Evolutionary conservation across 2,888 invertebrate genomes (phyloP), one percentile per base, ranked within the genome.

Genomic region (Tenthredo notha): DNA sequence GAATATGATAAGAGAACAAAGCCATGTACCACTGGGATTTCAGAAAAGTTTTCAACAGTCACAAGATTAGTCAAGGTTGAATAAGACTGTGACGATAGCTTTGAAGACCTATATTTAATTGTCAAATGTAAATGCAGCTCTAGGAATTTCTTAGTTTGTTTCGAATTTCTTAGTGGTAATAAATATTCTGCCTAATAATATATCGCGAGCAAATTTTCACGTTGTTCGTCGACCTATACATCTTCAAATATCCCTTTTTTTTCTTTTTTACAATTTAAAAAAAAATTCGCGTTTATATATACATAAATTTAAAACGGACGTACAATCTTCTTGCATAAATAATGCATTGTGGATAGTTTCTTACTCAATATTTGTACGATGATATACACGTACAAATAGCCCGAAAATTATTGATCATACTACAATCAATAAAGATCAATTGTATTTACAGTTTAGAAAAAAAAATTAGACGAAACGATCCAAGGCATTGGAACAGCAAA

Each of bases 401-500:
- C 25, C n/a, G 80, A 21, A 37, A 37, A 61, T 21, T 80, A 61
- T 58, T 9, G n/a, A 40, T 80, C 61, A 40, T 21, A 12, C 15
- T 21, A 80, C 40, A 65, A 61, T 58, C n/a, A 47, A 37, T 58
- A 40, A 9, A 33, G 37, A 29, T 78, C 21, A 12, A 58, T 58
- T 21, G 58, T 78, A 21, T 65, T n/a, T 40, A 15, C 12, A 54
- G 40, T 43, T 67, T 83, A 47, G 29, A 12, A 9, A 40, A 80
- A 61, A 21, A 83, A 29, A 47, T 67, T 3, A 83, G 9, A 92
- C 65, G 90, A 89, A 37, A 96, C 95, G 33, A 97, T 90, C 88
- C 93, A 92, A 21, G 98, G 97, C 93, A 96, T 95, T 67, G 96
- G 90, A 88, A 96, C 95, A 0, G 97, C 96, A 92, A 97, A 96